Conservation (phyloP, 2,888 invertebrate genomes). For the Drosophila macrothrix region DNA sequence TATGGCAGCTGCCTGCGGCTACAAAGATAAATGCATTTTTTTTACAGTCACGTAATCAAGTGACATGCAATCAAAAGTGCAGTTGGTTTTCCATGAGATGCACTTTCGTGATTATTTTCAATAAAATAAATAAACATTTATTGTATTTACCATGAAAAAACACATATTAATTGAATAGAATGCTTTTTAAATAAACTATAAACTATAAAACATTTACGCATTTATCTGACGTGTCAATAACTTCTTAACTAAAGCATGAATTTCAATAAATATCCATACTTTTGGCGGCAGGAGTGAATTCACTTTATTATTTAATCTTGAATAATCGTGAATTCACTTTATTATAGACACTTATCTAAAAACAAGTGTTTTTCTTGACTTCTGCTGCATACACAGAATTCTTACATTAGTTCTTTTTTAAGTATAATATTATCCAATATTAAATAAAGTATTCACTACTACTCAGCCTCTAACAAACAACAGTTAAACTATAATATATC, state of each 20-base stretch:
- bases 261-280: neutral
- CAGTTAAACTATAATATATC: too few species aligned
- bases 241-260: neutral
- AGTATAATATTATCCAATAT: neutral
- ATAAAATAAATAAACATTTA: slow-evolving; percentile 3
- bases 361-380: neutral
- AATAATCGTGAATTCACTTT: too few species aligned
- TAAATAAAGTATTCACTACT: neutral
- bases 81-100: neutral
- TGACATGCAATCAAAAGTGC: slow-evolving; percentile 18
- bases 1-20: slow-evolving; percentile 37
- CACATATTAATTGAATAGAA: neutral
- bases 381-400: neutral
- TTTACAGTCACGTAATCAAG: slow-evolving; percentile 44
- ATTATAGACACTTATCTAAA: neutral
- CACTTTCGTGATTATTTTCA: neutral
- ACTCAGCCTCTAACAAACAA: neutral
- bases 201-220: neutral
- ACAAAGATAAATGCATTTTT: slow-evolving; percentile 47
- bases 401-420: too few species aligned
- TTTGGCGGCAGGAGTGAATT: neutral
- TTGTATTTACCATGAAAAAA: neutral
- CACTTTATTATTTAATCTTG: too few species aligned
- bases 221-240: too few species aligned
- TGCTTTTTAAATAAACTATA: neutral